A percentile compares a stretch with the other conserved stretches of the same genome.
Conservation (phyloP, 2,797 vertebrate genomes). For the Gambusia yucatana region DNA sequence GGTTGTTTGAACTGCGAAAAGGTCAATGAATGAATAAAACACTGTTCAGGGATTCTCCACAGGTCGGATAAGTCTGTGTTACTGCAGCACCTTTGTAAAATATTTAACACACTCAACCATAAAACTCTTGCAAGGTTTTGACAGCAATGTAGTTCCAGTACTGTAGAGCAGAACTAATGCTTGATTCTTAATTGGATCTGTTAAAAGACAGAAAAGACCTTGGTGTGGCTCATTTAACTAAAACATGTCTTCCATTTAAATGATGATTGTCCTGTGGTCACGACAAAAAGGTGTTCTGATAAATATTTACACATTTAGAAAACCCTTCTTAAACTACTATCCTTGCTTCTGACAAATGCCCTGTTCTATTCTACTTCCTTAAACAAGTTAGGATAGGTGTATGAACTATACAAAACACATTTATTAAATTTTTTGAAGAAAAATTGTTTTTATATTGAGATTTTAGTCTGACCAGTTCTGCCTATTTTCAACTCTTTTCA, state of each 20-base stretch:
- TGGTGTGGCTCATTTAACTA: neutral
- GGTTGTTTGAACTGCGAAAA: slow-evolving; percentile 25
- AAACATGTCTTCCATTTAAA: neutral
- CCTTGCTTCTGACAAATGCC: neutral
- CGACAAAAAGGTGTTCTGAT: too few species aligned
- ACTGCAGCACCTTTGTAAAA: slow-evolving; percentile 39
- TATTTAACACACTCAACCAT: slow-evolving; percentile 42
- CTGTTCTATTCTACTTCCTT: too few species aligned
- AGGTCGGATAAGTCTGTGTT: slow-evolving; percentile 38
- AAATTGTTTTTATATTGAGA: too few species aligned
- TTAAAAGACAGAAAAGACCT: neutral
- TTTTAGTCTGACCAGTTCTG: too few species aligned
- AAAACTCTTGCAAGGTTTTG: slow-evolving; percentile 8
- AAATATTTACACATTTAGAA: neutral
- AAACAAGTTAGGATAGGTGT: too few species aligned
- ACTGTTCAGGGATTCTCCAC: slow-evolving; percentile 45
- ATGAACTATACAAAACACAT: too few species aligned
- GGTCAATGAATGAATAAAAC: slow-evolving; percentile 53
- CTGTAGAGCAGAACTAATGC: neutral
- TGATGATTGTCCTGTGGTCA: neutral
- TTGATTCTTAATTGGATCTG: neutral
- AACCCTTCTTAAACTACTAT: neutral
- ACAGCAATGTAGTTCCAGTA: slow-evolving; percentile 1
- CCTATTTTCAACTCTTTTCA: too few species aligned
- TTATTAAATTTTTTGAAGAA: too few species aligned